These are phyloP conservation scores for Drosophila formosana DNA, from an alignment of 2,888 invertebrate genomes.

Conservation along the genomic window DNA sequence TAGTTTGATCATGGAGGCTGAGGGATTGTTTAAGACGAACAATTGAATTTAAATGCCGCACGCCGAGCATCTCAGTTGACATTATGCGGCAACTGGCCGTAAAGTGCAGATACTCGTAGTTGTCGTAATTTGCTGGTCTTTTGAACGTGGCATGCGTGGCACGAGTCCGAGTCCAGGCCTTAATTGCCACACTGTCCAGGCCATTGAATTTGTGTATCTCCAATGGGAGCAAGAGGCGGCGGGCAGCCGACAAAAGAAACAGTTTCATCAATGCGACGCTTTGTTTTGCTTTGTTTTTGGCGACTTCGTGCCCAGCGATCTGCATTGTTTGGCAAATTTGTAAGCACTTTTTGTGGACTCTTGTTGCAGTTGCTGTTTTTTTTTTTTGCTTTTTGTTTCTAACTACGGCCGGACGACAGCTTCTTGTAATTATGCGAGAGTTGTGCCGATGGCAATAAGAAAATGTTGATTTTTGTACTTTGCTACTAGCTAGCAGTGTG, in stretches of 20 bases:
- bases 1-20: too few species aligned
- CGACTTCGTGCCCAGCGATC: conserved; percentile 75
- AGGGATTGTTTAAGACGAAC: too few species aligned
- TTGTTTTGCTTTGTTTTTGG: conserved; percentile 40
- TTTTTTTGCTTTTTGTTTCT: conserved; percentile 9
- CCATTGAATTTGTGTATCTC: conserved; percentile 8
- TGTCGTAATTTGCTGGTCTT: conserved; percentile 48
- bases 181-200: conserved; percentile 64
- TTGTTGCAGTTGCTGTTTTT: conserved; percentile 12
- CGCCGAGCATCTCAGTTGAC: too few species aligned
- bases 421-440: conserved; percentile 70
- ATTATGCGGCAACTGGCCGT: conserved; percentile 6
- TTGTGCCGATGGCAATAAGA: conserved; percentile 49
- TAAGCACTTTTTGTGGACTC: conserved; percentile 48
- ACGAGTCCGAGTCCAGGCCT: conserved; percentile 71
- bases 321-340: conserved; percentile 80
- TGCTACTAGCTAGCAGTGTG: conserved; percentile 45
- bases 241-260: conserved; percentile 49
- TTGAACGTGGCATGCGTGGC: conserved; percentile 71
- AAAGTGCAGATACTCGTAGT: conserved; percentile 30
- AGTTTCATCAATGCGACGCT: conserved; percentile 62
- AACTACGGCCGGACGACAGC: conserved; percentile 47
- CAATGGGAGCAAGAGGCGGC: not conserved
- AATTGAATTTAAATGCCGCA: too few species aligned
- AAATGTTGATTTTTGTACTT: conserved; percentile 68